Evolutionary conservation across 1,140 invertebrate genomes (phyloP).

Genomic region (Temnothorax longispinosus): DNA sequence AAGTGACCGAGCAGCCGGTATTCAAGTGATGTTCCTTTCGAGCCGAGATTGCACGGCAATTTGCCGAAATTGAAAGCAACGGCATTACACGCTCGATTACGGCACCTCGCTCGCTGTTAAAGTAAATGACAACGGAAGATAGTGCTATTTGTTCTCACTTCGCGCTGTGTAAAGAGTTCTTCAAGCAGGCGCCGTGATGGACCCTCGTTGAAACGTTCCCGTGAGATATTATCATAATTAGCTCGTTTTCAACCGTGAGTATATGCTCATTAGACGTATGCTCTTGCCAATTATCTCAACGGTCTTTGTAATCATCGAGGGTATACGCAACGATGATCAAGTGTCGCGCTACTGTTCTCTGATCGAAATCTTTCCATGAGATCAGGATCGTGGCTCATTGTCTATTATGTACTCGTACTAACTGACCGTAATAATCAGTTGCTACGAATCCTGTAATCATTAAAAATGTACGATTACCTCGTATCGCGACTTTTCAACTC

Average conservation of each 20-base stretch:
- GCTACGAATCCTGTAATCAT: neutral
- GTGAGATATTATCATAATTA: neutral
- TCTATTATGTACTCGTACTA: neutral
- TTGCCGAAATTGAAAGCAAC: slow-evolving; percentile 57
- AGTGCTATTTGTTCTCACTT: slow-evolving; percentile 42
- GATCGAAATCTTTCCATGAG: neutral
- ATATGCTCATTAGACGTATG: neutral
- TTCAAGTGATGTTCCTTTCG: neutral
- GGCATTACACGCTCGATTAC: slow-evolving; percentile 55
- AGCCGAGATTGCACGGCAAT: slow-evolving; percentile 36
- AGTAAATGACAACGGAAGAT: slow-evolving; percentile 28
- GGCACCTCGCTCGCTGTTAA: slow-evolving; percentile 30
- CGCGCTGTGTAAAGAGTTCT: neutral
- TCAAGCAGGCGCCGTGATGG: neutral
- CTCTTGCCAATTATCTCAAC: slow-evolving; percentile 13
- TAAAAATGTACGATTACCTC: neutral
- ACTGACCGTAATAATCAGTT: neutral
- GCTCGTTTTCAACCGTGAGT: neutral
- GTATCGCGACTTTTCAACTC: neutral
- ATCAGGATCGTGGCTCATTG: neutral
- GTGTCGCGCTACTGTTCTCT: neutral
- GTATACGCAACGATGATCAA: slow-evolving; percentile 11
- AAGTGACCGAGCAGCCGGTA: neutral
- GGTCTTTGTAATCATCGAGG: neutral
- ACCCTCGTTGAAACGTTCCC: slow-evolving; percentile 11